Base-by-base conservation (phyloP, 2,888 invertebrate species). In the Dioctria rufipes region DNA sequence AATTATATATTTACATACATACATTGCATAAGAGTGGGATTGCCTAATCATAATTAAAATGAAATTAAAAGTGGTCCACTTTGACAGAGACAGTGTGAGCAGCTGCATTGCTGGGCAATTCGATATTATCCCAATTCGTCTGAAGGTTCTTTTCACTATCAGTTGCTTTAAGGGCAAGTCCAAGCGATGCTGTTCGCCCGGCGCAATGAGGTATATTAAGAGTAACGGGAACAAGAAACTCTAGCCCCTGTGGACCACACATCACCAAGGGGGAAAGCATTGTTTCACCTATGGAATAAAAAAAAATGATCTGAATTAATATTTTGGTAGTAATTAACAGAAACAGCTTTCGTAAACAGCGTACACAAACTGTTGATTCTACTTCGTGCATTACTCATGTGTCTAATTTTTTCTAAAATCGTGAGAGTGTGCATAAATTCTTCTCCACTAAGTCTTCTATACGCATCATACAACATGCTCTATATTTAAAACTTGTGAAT, bases 191-290 rank as follows among this genome's bases (percentile, higher is more conserved):
- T 82, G 94, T 93, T 77, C 94, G 94, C 88, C 94, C 94, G 84
- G 94, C 94, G 88, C 94, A 94, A 88, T 95, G 97, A 84, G 98
- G 98, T 87, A 98, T 94, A 84, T 96, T 93, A 80, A 98, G 92
- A 86, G 98, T 96, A 86, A 98, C 96, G 77, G 98, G 97, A 87
- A 94, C 92, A 82, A 93, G 90, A 90, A 98, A 98, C 89, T 95
- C 94, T 84, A 97, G 92, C 84, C 98, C 95, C 90, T 96, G 96
- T 40, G 98, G 98, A 82, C 98, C 98, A 90, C 98, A 98, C 95
- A 98, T 97, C 86, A 98, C 97, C 86, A 98, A 91, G 82, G 98
- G 98, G 86, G 96, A 96, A 86, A 98, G 92, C 92, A 98, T 93
- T 83, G 96, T 95, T 92, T 98, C 98, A 93, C 97, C 97, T 97